A percentile compares a stretch with the other conserved stretches of the same genome.
These are phyloP conservation scores for Empis livida DNA, from an alignment of 2,888 invertebrate genomes.

Conservation along the genomic window DNA sequence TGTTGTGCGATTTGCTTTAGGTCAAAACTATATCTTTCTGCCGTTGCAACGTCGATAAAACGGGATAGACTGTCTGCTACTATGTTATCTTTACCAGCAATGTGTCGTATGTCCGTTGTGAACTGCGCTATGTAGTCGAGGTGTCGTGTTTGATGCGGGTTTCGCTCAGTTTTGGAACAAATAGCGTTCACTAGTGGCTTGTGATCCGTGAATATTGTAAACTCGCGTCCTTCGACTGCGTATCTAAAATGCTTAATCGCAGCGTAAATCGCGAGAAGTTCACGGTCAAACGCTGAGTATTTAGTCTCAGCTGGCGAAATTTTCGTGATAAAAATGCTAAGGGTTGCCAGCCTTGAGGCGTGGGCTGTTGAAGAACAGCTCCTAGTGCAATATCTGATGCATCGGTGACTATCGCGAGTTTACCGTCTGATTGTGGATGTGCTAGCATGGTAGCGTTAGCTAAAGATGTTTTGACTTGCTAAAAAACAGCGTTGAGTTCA, in stretches of 20 bases:
- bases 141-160: slow-evolving; percentile 6
- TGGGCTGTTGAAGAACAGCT: neutral
- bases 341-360: neutral
- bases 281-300: neutral
- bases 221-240: neutral
- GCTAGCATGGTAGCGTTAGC: neutral
- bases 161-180: slow-evolving; percentile 5
- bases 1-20: neutral
- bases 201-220: neutral
- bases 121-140: slow-evolving; percentile 8
- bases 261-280: neutral
- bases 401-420: neutral
- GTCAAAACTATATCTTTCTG: neutral
- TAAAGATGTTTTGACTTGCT: neutral
- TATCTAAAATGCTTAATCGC: neutral
- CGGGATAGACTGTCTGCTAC: slow-evolving; percentile 8
- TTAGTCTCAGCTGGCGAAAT: neutral
- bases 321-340: neutral
- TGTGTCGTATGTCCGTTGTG: slow-evolving; percentile 6
- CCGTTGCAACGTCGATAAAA: neutral
- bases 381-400: neutral
- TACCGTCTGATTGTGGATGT: neutral
- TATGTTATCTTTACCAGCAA: slow-evolving; percentile 4
- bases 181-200: neutral
- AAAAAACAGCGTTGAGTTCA: neutral